phyloP scores from a whole-genome alignment of 2,888 invertebrate species.

The Drosophila melanosoma region DNA sequence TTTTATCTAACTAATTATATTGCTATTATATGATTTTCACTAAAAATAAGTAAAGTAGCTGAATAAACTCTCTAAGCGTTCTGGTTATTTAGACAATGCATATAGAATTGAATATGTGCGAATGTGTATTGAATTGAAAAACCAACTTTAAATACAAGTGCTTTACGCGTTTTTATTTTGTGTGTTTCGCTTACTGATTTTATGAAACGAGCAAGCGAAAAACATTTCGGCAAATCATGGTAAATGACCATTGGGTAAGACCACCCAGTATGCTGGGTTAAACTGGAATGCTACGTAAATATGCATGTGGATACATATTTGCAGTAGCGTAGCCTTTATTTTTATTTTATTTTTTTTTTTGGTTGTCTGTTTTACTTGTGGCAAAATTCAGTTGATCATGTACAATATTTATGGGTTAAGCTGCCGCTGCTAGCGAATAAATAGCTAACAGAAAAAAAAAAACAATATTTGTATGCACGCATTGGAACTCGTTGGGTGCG shows the following conservation, averaged over 20 bases:
- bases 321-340: constrained; percentile 29
- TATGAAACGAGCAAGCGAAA: constrained; percentile 32
- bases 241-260: constrained; percentile 40
- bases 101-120: neutral
- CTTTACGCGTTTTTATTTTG: constrained; percentile 36
- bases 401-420: constrained; percentile 6
- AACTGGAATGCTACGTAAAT: constrained; percentile 22
- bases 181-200: constrained; percentile 38
- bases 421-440: neutral
- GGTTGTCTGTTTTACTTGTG: constrained; percentile 2
- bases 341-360: neutral
- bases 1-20: neutral
- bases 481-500: neutral
- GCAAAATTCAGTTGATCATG: constrained; percentile 2
- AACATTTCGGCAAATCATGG: constrained; percentile 48
- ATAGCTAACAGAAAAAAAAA: neutral
- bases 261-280: constrained; percentile 10
- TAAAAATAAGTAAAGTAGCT: neutral
- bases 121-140: constrained; percentile 11
- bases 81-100: neutral
- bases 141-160: constrained; percentile 27
- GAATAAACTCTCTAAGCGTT: neutral
- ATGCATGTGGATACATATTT: constrained; percentile 20
- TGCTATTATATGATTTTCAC: neutral
- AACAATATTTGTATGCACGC: neutral